A percentile compares a stretch with the other conserved stretches of the same genome.
These are phyloP conservation scores for Megamerina dolium DNA, from an alignment of 2,888 invertebrate genomes.

Conservation along the genomic window DNA sequence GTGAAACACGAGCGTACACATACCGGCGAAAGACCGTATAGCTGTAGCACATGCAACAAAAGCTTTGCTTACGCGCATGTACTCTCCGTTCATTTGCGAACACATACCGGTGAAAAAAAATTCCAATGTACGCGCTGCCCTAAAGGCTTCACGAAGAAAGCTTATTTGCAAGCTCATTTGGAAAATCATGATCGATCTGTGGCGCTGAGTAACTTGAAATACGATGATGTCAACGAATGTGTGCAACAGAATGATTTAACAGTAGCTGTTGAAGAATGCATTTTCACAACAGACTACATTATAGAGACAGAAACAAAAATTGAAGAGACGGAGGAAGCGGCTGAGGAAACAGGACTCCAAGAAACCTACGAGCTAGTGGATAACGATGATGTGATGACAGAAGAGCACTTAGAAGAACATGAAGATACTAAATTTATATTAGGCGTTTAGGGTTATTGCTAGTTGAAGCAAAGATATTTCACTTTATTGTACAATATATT, in stretches of 20 bases:
- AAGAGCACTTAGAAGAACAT: conserved; percentile 15
- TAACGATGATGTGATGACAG: conserved; percentile 8
- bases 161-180: conserved; percentile 39
- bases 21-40: conserved; percentile 46
- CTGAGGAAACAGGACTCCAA: no score
- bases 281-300: conserved; percentile 32
- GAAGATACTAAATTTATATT: conserved; percentile 8
- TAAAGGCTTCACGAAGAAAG: conserved; percentile 47
- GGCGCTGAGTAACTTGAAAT: neutral
- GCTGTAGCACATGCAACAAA: conserved; percentile 42
- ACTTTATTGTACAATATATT: no score
- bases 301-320: conserved; percentile 19
- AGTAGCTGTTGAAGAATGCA: conserved; percentile 31
- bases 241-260: conserved; percentile 9
- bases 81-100: conserved; percentile 41
- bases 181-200: conserved; percentile 30
- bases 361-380: conserved; percentile 5
- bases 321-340: conserved; percentile 20
- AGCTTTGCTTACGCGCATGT: conserved; percentile 47
- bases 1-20: conserved; percentile 49
- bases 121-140: conserved; percentile 42
- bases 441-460: neutral
- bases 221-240: no score
- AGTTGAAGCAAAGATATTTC: neutral
- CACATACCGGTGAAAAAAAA: conserved; percentile 47